phyloP scores from a whole-genome alignment of 2,888 invertebrate genomes.

The Brachypterus glaber region DNA sequence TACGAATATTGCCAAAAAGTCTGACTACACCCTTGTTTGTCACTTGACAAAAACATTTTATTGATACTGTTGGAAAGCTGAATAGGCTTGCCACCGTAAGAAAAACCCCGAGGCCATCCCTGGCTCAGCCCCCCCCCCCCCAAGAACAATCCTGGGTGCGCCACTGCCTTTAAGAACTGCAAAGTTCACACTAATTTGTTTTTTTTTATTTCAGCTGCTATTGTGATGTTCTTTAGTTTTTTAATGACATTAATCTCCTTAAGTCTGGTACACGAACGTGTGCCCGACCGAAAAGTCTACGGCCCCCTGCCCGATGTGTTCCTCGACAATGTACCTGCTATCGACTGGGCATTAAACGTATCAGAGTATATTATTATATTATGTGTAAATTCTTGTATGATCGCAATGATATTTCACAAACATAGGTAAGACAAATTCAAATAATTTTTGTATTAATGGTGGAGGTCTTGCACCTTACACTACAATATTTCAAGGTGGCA shows the following conservation, averaged over 20 bases:
- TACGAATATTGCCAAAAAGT: no score
- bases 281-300: conserved; percentile 66
- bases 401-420: conserved; percentile 75
- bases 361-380: conserved; percentile 83
- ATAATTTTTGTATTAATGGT: no score
- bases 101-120: no score
- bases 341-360: conserved; percentile 72
- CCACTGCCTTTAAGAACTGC: not conserved
- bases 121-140: no score
- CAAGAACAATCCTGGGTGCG: no score
- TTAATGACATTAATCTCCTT: conserved; percentile 60
- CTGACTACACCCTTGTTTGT: no score
- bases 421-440: conserved; percentile 62
- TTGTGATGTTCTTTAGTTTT: conserved; percentile 54
- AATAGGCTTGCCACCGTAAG: no score
- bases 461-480: no score
- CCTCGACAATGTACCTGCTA: conserved; percentile 63
- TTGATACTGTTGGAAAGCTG: no score
- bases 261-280: conserved; percentile 77
- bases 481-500: no score
- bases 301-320: conserved; percentile 76
- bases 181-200: conserved; percentile 13
- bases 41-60: no score
- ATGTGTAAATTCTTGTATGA: conserved; percentile 63
- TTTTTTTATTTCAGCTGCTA: conserved; percentile 45